Percentiles rank a stretch among this genome's conserved stretches.
Evolutionary conservation across 2,113 vertebrate genomes (phyloP).

Genomic region (Melierax canorus): DNA sequence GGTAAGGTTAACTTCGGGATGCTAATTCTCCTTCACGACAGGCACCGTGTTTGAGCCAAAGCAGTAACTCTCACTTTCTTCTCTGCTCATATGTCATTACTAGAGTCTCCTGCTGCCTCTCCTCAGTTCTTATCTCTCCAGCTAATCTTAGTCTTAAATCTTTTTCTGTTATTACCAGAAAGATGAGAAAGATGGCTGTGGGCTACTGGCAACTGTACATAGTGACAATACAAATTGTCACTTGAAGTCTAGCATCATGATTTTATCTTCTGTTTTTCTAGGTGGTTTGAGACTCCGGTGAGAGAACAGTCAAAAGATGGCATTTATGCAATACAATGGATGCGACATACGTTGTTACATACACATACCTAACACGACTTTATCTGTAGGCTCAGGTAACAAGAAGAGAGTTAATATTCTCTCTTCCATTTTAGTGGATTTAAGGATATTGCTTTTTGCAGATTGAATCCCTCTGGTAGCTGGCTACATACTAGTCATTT

Average conservation of each 20-base stretch:
- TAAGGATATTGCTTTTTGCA: background rate
- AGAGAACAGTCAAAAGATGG: background rate
- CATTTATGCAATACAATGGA: background rate
- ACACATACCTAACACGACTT: background rate
- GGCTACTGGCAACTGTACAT: background rate
- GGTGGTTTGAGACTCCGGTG: background rate
- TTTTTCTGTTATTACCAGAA: conserved; percentile 40
- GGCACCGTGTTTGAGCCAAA: background rate
- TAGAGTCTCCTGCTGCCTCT: conserved; percentile 23
- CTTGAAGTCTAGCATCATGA: background rate
- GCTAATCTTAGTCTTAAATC: conserved; percentile 39
- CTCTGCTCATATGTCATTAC: background rate
- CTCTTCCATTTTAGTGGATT: background rate
- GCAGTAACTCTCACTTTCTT: conserved; percentile 19
- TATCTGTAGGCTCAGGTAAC: background rate
- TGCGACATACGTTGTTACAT: fast-evolving
- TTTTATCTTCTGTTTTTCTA: background rate
- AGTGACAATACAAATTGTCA: background rate
- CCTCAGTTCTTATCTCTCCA: background rate
- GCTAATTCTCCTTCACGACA: conserved; percentile 49
- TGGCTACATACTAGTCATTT: background rate
- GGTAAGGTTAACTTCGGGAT: conserved; percentile 31
- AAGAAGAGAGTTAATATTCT: background rate
- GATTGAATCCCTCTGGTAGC: background rate
- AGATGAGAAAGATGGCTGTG: conserved; percentile 11